A percentile compares a stretch with the other conserved stretches of the same genome.
phyloP scores from a whole-genome alignment of 2,113 vertebrate genomes.

The Pseudopipra pipra region DNA sequence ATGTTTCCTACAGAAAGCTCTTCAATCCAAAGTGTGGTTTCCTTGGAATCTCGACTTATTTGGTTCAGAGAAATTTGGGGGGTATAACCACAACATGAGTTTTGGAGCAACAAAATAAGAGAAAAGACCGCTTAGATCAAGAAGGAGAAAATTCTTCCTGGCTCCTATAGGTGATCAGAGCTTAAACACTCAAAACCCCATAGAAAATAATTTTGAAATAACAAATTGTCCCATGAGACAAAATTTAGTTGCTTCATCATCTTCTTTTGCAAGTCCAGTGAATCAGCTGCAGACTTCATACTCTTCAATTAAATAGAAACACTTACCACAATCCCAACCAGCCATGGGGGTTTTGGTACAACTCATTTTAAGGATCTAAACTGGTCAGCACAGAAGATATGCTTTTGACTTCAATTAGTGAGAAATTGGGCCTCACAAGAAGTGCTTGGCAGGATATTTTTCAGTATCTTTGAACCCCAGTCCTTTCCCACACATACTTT shows the following conservation, averaged over 20 bases:
- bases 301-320: constrained; percentile 3
- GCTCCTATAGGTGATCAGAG: not conserved
- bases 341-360: not conserved
- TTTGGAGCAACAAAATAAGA: not conserved
- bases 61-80: not conserved
- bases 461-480: not conserved
- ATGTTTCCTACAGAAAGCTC: not conserved
- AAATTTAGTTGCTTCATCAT: not conserved
- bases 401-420: not conserved
- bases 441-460: not conserved
- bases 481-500: not conserved
- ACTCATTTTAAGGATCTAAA: not conserved
- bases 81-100: not conserved
- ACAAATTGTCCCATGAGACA: not conserved
- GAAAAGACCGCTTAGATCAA: not conserved
- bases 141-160: not conserved
- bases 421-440: not conserved
- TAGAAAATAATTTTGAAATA: constrained; percentile 13
- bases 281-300: not conserved
- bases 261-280: constrained; percentile 17
- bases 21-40: not conserved
- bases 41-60: not conserved
- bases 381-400: not conserved
- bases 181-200: not conserved
- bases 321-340: not conserved